Conservation (phyloP, 2,888 invertebrate genomes). For the Acronicta aceris region DNA sequence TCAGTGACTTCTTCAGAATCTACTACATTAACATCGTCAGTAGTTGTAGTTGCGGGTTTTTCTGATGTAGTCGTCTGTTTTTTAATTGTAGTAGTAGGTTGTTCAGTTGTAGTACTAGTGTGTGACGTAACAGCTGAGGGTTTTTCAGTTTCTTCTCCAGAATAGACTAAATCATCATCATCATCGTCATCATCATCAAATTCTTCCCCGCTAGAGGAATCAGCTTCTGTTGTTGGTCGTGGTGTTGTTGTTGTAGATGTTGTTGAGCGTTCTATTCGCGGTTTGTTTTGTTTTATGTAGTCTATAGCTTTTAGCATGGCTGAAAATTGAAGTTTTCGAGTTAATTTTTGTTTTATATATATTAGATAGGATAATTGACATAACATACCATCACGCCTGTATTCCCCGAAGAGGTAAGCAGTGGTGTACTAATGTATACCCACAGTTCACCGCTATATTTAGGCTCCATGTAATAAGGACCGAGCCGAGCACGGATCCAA, state of each 20-base stretch:
- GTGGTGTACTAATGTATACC: too few species aligned
- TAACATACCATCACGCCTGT: too few species aligned
- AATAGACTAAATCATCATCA: not conserved
- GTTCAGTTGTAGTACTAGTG: not conserved
- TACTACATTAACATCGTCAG: too few species aligned
- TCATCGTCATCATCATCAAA: constrained; percentile 8
- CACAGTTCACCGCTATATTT: too few species aligned
- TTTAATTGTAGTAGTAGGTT: not conserved
- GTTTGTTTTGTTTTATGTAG: constrained; percentile 61
- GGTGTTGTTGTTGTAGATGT: constrained; percentile 11
- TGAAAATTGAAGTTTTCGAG: constrained; percentile 56
- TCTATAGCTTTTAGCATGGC: constrained; percentile 67
- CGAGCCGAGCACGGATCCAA: too few species aligned
- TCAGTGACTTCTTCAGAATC: not conserved
- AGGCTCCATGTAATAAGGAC: too few species aligned
- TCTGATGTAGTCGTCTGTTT: not conserved
- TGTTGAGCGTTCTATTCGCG: constrained; percentile 40
- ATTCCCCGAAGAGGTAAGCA: too few species aligned
- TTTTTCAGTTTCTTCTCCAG: not conserved
- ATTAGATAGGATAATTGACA: too few species aligned
- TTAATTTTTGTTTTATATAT: too few species aligned
- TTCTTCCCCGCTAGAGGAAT: constrained; percentile 9
- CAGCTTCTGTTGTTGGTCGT: not conserved
- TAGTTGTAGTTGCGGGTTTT: constrained; percentile 3
- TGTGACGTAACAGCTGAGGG: not conserved